phyloP scores from a whole-genome alignment of 1,140 invertebrate genomes.

The Drosophila subpulchrella region DNA sequence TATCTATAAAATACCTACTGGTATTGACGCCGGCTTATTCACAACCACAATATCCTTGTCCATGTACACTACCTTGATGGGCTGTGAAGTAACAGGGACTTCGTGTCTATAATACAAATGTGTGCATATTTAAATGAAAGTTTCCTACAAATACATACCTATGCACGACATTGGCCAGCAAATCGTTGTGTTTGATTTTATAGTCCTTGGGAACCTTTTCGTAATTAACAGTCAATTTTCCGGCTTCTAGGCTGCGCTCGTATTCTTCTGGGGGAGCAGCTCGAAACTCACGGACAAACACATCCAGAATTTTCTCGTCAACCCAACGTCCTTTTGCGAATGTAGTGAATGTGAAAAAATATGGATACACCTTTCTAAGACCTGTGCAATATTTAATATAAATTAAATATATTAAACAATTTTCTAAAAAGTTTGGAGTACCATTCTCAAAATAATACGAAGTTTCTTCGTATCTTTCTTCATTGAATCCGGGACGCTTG shows the following conservation, averaged over 20 bases:
- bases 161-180: slow-evolving; percentile 97
- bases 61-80: slow-evolving; percentile 97
- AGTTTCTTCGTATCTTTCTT: slow-evolving; percentile 96
- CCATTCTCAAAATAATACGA: slow-evolving; percentile 99
- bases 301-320: slow-evolving; percentile 96
- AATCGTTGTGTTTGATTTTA: slow-evolving; percentile 96
- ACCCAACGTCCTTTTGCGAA: slow-evolving; percentile 99
- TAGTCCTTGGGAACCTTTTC: slow-evolving; percentile 96
- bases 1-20: slow-evolving; percentile 89
- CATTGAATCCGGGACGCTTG: slow-evolving; percentile 95
- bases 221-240: slow-evolving; percentile 97
- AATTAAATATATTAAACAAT: background rate
- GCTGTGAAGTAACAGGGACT: slow-evolving; percentile 96
- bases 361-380: slow-evolving; percentile 98
- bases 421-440: slow-evolving; percentile 83
- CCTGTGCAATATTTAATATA: slow-evolving; percentile 86
- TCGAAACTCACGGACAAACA: slow-evolving; percentile 96
- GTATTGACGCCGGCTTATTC: slow-evolving; percentile 99
- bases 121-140: slow-evolving; percentile 25
- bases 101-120: slow-evolving; percentile 91
- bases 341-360: slow-evolving; percentile 98
- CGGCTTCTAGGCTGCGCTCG: slow-evolving; percentile 94
- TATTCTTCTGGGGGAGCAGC: slow-evolving; percentile 96
- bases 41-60: slow-evolving; percentile 99
- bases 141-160: slow-evolving; percentile 87